phyloP scores from a whole-genome alignment of 2,888 invertebrate species.

The Abrostola tripartita region DNA sequence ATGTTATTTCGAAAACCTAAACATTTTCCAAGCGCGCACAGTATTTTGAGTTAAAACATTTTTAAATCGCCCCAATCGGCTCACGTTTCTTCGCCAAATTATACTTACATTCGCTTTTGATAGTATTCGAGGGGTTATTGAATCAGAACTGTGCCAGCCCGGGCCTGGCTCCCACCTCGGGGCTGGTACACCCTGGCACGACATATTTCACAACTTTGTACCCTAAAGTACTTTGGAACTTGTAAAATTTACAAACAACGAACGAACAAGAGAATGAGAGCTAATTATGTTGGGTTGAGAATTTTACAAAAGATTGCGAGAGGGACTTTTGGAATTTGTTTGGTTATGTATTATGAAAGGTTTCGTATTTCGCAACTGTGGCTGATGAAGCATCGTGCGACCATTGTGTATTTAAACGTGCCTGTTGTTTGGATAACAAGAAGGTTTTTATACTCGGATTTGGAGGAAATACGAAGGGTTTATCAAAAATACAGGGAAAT shows the following conservation, averaged over 20 bases:
- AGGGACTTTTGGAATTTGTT: conserved; percentile 15
- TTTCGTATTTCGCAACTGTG: not conserved
- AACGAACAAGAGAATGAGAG: conserved; percentile 30
- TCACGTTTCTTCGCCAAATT: conserved; percentile 34
- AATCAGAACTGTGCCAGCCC: conserved; percentile 52
- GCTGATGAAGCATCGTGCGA: not conserved
- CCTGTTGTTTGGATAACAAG: not conserved
- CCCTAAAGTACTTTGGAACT: conserved; percentile 48
- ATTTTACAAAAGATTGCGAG: conserved; percentile 33
- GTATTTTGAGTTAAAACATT: conserved; percentile 8
- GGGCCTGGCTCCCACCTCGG: conserved; percentile 43
- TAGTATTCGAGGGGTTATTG: conserved; percentile 43
- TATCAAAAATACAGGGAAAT: not conserved
- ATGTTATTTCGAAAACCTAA: too few relatives aligned
- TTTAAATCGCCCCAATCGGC: conserved; percentile 11
- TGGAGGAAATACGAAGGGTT: not conserved
- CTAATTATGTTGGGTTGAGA: conserved; percentile 38
- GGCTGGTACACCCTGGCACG: conserved; percentile 54
- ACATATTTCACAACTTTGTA: conserved; percentile 50
- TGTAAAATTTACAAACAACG: conserved; percentile 48
- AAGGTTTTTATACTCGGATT: not conserved
- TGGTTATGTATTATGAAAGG: conserved; percentile 1
- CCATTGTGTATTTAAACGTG: too few relatives aligned
- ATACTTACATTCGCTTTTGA: conserved; percentile 35
- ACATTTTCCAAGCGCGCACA: too few relatives aligned